These are phyloP conservation scores for Bombus picipes DNA, from an alignment of 1,140 invertebrate genomes.

Conservation along the genomic window DNA sequence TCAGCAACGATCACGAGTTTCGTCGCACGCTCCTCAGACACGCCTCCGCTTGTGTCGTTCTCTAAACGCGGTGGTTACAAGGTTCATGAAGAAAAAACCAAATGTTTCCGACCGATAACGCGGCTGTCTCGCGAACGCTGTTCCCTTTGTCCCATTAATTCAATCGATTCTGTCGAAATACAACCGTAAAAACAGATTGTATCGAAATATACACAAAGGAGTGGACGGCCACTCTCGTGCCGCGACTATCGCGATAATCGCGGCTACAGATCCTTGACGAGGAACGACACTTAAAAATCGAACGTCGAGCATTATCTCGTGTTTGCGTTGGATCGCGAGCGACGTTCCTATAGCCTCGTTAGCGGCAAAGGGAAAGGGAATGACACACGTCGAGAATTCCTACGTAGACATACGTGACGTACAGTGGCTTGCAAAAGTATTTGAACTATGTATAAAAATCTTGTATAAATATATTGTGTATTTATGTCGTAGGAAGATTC, in stretches of 20 bases:
- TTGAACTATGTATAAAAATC: no score
- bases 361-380: not conserved
- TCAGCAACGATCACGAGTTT: conserved; percentile 5
- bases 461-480: no score
- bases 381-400: not conserved
- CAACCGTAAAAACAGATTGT: not conserved
- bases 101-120: conserved; percentile 27
- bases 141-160: conserved; percentile 24
- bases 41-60: not conserved
- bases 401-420: not conserved
- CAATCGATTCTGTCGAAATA: conserved; percentile 11
- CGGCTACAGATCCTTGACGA: not conserved
- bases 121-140: not conserved
- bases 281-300: not conserved
- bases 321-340: not conserved
- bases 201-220: conserved; percentile 39
- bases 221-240: conserved; percentile 10
- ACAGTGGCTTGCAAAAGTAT: not conserved
- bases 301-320: not conserved
- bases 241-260: conserved; percentile 8
- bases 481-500: not conserved
- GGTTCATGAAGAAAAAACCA: not conserved
- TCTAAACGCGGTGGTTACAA: not conserved
- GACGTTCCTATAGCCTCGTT: conserved; percentile 4
- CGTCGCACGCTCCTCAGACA: not conserved